These are phyloP conservation scores for Gambusia holbrooki DNA, from an alignment of 2,113 vertebrate genomes.

Conservation along the genomic window DNA sequence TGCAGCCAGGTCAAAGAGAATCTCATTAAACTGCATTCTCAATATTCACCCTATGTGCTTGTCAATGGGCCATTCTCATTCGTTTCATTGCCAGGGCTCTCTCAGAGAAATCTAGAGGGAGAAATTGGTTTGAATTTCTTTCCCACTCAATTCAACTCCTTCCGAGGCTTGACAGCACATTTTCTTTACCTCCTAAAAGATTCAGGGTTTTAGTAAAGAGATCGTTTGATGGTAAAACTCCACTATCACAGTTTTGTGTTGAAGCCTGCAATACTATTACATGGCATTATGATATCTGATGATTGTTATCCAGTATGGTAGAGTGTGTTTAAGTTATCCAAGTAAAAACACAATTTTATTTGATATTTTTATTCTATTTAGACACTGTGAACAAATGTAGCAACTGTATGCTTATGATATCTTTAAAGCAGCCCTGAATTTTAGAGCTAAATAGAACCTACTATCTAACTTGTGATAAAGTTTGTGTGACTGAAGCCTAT, in stretches of 20 bases:
- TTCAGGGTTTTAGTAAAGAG: not conserved
- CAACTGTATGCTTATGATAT: not conserved
- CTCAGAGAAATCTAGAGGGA: not conserved
- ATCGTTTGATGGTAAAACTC: not conserved
- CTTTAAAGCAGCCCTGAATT: not conserved
- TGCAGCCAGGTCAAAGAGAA: not conserved
- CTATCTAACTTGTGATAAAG: not conserved
- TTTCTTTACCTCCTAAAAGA: not conserved
- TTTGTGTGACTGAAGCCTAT: slow-evolving; percentile 13
- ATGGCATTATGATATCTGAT: slow-evolving; percentile 14
- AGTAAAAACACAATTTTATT: not conserved
- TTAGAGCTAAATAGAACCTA: not conserved
- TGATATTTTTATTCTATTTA: not conserved
- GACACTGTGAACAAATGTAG: not conserved
- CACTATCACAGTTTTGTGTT: not conserved
- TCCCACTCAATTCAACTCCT: not conserved
- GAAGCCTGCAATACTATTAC: slow-evolving; percentile 2
- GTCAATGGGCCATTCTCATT: not conserved
- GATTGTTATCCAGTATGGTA: not conserved
- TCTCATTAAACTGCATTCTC: not conserved
- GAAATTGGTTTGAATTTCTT: not conserved
- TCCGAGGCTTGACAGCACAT: not conserved
- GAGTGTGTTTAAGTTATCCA: slow-evolving; percentile 20
- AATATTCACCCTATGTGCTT: not conserved
- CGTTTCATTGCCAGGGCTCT: not conserved